phyloP scores from a whole-genome alignment of 1,140 invertebrate genomes.

The Berghia stephanieae region DNA sequence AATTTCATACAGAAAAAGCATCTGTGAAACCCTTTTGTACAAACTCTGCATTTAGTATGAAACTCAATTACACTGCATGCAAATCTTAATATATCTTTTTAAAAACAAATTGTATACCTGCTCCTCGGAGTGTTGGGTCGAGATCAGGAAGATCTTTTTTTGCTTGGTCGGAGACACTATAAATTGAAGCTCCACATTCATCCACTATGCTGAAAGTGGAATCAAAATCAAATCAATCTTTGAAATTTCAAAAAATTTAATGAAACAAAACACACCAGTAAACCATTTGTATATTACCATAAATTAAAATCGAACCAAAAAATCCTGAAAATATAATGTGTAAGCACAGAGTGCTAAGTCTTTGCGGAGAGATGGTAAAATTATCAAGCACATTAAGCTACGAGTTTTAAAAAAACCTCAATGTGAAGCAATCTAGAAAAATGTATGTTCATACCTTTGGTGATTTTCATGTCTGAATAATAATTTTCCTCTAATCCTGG shows the following conservation, averaged over 20 bases:
- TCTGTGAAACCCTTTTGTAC: neutral
- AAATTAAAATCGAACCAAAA: neutral
- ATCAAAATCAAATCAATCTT: neutral
- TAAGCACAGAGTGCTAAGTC: neutral
- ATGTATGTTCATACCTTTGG: neutral
- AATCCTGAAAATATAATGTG: neutral
- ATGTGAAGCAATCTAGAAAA: neutral
- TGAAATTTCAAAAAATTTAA: neutral
- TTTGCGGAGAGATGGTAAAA: neutral
- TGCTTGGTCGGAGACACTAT: conserved; percentile 85
- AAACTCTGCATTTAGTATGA: neutral
- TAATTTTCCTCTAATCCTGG: no score
- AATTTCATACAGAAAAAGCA: neutral
- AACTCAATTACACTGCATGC: no score
- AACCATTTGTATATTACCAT: neutral
- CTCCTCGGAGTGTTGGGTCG: conserved; percentile 82
- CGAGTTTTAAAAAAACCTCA: neutral
- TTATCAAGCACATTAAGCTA: no score
- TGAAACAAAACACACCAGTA: neutral
- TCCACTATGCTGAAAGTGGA: conserved; percentile 78
- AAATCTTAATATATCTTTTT: neutral
- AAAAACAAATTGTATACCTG: conserved; percentile 68
- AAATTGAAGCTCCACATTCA: conserved; percentile 89
- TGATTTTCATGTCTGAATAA: neutral
- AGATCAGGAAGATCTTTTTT: conserved; percentile 84